Conservation (phyloP, 2,797 vertebrate species). For the Podarcis siculus region DNA sequence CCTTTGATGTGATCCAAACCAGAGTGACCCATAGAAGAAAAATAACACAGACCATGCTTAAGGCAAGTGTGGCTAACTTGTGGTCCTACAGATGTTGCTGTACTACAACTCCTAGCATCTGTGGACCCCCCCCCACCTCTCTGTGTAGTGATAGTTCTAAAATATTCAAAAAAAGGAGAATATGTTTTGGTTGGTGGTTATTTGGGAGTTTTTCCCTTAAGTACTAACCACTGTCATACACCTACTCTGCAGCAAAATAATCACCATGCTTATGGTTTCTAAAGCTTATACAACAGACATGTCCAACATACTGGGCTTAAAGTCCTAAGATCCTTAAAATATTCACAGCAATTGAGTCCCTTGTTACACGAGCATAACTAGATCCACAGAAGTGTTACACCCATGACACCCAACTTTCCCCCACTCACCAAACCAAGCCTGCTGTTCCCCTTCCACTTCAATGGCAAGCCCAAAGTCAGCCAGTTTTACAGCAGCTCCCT, state of each 20-base stretch:
- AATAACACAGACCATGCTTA: background rate
- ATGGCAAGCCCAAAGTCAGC: conserved; percentile 96
- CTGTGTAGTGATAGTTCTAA: background rate
- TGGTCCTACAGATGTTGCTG: too few relatives aligned
- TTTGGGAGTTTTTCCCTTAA: background rate
- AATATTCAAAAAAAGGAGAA: background rate
- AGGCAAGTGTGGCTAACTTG: background rate
- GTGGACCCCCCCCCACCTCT: background rate
- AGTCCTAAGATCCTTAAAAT: background rate
- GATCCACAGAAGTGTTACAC: background rate
- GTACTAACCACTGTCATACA: too few relatives aligned
- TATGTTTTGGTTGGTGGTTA: background rate
- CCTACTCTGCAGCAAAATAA: background rate
- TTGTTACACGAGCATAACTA: fast-evolving
- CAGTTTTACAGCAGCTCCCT: conserved; percentile 94
- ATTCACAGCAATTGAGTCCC: background rate
- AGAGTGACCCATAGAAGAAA: background rate
- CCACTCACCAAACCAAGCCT: conserved; percentile 96
- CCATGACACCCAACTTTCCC: fast-evolving
- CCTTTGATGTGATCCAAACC: background rate
- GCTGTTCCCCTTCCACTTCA: conserved; percentile 96
- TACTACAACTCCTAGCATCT: too few relatives aligned
- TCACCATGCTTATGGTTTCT: background rate
- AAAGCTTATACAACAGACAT: background rate
- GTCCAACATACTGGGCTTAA: background rate